These are phyloP conservation scores for Prietella phreatophila DNA, from an alignment of 2,113 vertebrate species.

Conservation along the genomic window DNA sequence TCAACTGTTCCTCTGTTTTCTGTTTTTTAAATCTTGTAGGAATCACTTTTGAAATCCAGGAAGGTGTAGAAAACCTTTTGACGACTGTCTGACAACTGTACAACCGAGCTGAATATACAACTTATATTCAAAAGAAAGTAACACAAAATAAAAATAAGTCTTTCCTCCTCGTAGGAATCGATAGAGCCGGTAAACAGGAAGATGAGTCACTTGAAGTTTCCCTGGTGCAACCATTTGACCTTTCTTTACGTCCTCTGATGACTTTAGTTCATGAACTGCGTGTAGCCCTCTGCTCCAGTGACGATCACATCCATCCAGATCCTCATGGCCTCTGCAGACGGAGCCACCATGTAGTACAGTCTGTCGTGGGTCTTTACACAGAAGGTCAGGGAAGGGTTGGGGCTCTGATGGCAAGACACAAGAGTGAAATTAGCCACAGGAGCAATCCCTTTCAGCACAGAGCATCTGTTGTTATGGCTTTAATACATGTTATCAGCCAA, in stretches of 20 bases:
- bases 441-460: not conserved
- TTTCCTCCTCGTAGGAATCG: slow-evolving; percentile 45
- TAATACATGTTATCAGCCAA: not conserved
- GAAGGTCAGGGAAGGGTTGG: slow-evolving; percentile 90
- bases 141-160: slow-evolving; percentile 41
- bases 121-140: slow-evolving; percentile 50
- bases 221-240: slow-evolving; percentile 46
- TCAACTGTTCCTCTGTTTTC: slow-evolving; percentile 52
- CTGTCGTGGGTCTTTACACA: slow-evolving; percentile 97
- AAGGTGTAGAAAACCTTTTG: slow-evolving; percentile 58
- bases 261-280: slow-evolving; percentile 86
- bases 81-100: slow-evolving; percentile 51
- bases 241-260: not conserved
- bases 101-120: slow-evolving; percentile 49
- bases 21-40: slow-evolving; percentile 16
- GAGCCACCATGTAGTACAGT: slow-evolving; percentile 95
- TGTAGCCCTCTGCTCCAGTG: slow-evolving; percentile 95
- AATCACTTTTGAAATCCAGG: slow-evolving; percentile 70
- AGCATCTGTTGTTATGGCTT: not conserved
- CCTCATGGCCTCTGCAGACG: slow-evolving; percentile 91
- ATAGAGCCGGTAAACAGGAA: slow-evolving; percentile 33
- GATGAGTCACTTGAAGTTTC: slow-evolving; percentile 49
- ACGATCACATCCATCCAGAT: slow-evolving; percentile 99
- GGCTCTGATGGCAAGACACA: slow-evolving; percentile 76
- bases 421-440: slow-evolving; percentile 10